phyloP scores from a whole-genome alignment of 2,888 invertebrate genomes.

The Agelastica alni region DNA sequence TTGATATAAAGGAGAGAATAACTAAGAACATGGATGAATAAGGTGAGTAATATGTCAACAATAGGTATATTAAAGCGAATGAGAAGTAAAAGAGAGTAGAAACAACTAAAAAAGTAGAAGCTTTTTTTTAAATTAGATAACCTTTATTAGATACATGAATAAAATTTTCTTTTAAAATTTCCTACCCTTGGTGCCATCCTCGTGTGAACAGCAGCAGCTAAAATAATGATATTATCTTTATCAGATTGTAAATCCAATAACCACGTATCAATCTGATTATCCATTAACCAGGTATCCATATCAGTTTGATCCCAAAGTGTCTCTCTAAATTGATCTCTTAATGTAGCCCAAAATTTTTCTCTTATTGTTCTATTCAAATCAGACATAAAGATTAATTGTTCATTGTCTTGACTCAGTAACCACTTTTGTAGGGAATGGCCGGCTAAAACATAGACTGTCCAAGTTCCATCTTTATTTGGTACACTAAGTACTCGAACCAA shows the following conservation, averaged over 20 bases:
- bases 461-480: slow-evolving; percentile 55
- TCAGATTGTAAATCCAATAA: slow-evolving; percentile 79
- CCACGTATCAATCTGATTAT: slow-evolving; percentile 77
- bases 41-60: slow-evolving; percentile 68
- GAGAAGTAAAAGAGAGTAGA: too few species aligned
- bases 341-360: slow-evolving; percentile 66
- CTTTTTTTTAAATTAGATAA: too few species aligned
- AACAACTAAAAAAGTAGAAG: too few species aligned
- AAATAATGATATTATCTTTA: slow-evolving; percentile 67
- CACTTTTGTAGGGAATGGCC: slow-evolving; percentile 84
- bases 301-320: slow-evolving; percentile 61
- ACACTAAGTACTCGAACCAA: slow-evolving; percentile 70
- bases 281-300: slow-evolving; percentile 74
- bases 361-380: slow-evolving; percentile 73
- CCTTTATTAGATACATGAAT: too few species aligned
- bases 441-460: slow-evolving; percentile 71
- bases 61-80: too few species aligned
- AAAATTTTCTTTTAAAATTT: background rate
- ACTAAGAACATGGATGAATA: too few species aligned
- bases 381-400: slow-evolving; percentile 74
- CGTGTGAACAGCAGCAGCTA: slow-evolving; percentile 71
- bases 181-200: slow-evolving; percentile 67
- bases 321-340: slow-evolving; percentile 68
- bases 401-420: slow-evolving; percentile 69
- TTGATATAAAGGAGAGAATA: too few species aligned